Evolutionary conservation across 2,888 invertebrate species (phyloP), one percentile per base, ranked within the genome.

Genomic region (Ectemnius lituratus): DNA sequence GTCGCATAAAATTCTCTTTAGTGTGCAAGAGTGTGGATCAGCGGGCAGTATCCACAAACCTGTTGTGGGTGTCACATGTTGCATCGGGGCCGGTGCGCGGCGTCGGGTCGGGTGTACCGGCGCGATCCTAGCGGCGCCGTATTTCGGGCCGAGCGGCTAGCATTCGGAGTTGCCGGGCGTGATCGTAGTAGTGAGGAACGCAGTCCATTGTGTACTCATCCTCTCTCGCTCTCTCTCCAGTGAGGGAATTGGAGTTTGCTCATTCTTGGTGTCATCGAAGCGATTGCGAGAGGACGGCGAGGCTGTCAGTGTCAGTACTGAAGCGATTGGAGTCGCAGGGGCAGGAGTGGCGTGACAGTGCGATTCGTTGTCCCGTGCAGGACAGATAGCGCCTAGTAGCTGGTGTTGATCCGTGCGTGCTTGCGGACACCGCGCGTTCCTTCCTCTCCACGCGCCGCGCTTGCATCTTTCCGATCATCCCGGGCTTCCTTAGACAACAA

Each of bases 61-160:
- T 37, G 37, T 37, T 37, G 37, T 37, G 37, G 23, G 5, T 37
- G 8, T 37, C 37, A 37, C 37, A 37, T 37, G 37, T 37, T 37
- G 37, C 37, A 37, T 37, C 37, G 5, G 37, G 37, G 5, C 37
- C 23, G 23, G 23, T 23, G 23, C 2, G 23, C 23, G 23, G 23
- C 23, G 23, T 37, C 37, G 37, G 37, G 28, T 2, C 20, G 20
- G 20, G 20, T 37, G 8, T 11, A 37, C 37, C 37, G 37, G 37
- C 37, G 37, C 37, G 37, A 6, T 52, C 77, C 58, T 14, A 77
- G 77, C 68, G 78, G 78, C 78, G 78, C 78, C 78, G 78, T 60
- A 78, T 78, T 78, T 78, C 71, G 73, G 68, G 67, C 66, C 23
- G 23, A 23, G 23, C 23, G 23, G 23, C 2, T 1, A 2, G 23